Conservation (phyloP, 2,888 invertebrate genomes). For the Opisthograptis luteolata region DNA sequence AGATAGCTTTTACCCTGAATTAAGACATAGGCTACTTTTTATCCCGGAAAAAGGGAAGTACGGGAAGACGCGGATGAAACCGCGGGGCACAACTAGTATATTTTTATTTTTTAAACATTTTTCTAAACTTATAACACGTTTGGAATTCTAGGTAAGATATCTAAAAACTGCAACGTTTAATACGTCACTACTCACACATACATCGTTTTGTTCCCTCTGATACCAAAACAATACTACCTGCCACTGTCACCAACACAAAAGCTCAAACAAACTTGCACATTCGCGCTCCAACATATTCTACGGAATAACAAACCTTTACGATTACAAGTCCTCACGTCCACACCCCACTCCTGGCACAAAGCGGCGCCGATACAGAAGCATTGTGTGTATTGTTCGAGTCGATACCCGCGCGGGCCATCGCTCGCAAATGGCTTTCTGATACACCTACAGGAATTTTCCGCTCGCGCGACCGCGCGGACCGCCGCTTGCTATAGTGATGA, state of each 20-base stretch:
- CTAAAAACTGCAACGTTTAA: too few relatives aligned
- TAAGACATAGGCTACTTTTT: too few relatives aligned
- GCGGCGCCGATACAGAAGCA: background rate
- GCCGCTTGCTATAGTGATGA: background rate
- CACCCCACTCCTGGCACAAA: slow-evolving; percentile 9
- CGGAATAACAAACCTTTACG: slow-evolving; percentile 1
- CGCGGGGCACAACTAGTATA: too few relatives aligned
- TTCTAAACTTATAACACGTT: too few relatives aligned
- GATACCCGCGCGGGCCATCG: slow-evolving; percentile 15
- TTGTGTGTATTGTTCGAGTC: slow-evolving; percentile 10
- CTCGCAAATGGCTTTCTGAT: slow-evolving; percentile 29
- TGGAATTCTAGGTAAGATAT: too few relatives aligned
- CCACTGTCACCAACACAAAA: background rate
- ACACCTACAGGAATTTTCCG: slow-evolving; percentile 20
- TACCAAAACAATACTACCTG: too few relatives aligned
- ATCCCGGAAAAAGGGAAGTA: too few relatives aligned
- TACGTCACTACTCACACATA: too few relatives aligned
- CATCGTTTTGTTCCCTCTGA: too few relatives aligned
- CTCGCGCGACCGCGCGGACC: slow-evolving; percentile 12
- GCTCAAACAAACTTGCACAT: background rate
- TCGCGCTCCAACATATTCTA: background rate
- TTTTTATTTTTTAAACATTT: too few relatives aligned
- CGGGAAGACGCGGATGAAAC: too few relatives aligned
- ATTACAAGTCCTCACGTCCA: slow-evolving; percentile 4
- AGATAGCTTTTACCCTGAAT: too few relatives aligned